Percentiles rank a stretch among this genome's conserved stretches.
Evolutionary conservation across 2,888 invertebrate species (phyloP).

Genomic region (Pilophorus perplexus): DNA sequence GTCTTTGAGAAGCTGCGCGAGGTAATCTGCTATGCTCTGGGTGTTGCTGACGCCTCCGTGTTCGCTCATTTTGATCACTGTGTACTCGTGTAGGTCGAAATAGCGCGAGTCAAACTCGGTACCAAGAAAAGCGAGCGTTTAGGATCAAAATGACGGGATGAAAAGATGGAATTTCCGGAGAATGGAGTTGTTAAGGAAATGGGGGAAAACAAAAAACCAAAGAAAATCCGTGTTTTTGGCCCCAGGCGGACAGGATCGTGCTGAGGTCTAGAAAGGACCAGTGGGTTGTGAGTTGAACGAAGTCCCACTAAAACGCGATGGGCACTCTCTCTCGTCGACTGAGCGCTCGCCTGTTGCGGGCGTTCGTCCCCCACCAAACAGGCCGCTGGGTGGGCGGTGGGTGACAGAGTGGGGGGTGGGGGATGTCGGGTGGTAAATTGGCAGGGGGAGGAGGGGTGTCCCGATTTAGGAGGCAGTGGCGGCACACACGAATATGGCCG

Average conservation of each 20-base stretch:
- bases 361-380: background rate
- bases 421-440: background rate
- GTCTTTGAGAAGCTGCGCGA: slow-evolving; percentile 99
- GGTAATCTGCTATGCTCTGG: slow-evolving; percentile 98
- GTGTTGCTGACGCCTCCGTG: slow-evolving; percentile 59
- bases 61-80: slow-evolving; percentile 47
- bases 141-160: no score
- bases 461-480: slow-evolving; percentile 32
- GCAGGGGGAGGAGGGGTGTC: background rate
- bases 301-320: slow-evolving; percentile 36
- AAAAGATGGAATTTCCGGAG: no score
- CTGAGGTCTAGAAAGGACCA: slow-evolving; percentile 8
- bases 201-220: slow-evolving; percentile 2
- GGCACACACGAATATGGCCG: slow-evolving; percentile 30
- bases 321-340: slow-evolving; percentile 33
- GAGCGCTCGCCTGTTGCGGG: slow-evolving; percentile 3
- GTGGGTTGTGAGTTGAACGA: slow-evolving; percentile 8
- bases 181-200: no score
- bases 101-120: no score
- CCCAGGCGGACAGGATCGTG: background rate
- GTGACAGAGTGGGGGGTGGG: background rate
- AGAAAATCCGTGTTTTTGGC: background rate
- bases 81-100: no score
- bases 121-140: no score
- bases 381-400: background rate